Percentiles rank a stretch among this genome's conserved stretches.
These are phyloP conservation scores for Lamprotornis superbus DNA, from an alignment of 2,113 vertebrate genomes.

Conservation along the genomic window DNA sequence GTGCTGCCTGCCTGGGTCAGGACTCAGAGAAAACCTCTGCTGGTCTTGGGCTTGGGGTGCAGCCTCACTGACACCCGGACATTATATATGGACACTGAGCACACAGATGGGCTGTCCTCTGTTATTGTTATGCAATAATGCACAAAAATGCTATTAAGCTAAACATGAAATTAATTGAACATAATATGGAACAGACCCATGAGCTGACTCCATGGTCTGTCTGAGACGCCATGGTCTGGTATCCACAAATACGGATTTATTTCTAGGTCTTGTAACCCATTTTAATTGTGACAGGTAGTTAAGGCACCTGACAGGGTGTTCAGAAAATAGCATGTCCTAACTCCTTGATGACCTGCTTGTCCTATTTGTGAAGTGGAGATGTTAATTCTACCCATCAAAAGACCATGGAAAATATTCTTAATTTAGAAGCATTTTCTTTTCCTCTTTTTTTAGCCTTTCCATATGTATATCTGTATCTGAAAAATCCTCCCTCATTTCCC, in stretches of 20 bases:
- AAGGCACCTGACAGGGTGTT: neutral
- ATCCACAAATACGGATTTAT: neutral
- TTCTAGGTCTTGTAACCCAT: neutral
- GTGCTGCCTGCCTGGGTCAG: neutral
- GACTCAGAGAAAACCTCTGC: accelerated
- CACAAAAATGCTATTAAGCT: neutral
- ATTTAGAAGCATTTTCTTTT: neutral
- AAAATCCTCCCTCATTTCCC: neutral
- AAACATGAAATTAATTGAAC: conserved; percentile 2
- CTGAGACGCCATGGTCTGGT: neutral
- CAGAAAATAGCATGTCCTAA: neutral
- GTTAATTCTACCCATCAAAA: neutral
- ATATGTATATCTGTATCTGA: neutral
- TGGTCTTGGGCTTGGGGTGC: neutral
- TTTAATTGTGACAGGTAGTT: neutral
- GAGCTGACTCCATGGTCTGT: neutral
- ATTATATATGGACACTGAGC: neutral
- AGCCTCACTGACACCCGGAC: neutral
- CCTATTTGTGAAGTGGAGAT: neutral
- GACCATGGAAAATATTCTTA: neutral
- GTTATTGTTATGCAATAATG: neutral
- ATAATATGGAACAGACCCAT: conserved; percentile 3
- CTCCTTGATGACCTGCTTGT: neutral
- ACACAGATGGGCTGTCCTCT: neutral
- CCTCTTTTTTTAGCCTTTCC: neutral